Evolutionary conservation across 2,113 vertebrate genomes (phyloP).

Genomic region (Hippopotamus amphibius): DNA sequence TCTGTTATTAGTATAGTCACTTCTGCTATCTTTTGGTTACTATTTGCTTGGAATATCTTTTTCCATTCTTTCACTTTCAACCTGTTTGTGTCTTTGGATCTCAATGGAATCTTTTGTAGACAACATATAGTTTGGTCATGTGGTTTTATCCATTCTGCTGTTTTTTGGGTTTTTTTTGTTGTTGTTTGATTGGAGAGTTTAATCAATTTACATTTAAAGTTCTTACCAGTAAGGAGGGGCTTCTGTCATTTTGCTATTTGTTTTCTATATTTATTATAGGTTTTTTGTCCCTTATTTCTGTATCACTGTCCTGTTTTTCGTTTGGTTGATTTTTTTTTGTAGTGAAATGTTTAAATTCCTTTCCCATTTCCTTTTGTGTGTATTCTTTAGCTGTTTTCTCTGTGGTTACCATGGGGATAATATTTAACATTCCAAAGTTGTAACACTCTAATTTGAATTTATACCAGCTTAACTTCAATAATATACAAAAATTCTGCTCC

Average conservation of each 20-base stretch:
- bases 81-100: not conserved
- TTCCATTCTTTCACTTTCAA: not conserved
- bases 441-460: not conserved
- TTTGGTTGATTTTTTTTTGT: not conserved
- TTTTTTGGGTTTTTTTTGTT: not conserved
- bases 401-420: not conserved
- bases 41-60: not conserved
- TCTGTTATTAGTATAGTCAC: not conserved
- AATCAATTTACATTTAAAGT: not conserved
- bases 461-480: not conserved
- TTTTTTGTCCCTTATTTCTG: not conserved
- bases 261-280: not conserved
- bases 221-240: not conserved
- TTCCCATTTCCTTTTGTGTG: not conserved
- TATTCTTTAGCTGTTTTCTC: not conserved
- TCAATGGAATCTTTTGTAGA: not conserved
- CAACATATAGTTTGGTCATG: not conserved
- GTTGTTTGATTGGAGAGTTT: not conserved
- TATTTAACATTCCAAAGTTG: not conserved
- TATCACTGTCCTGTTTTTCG: not conserved
- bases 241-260: slow-evolving; percentile 2
- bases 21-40: not conserved
- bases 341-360: not conserved
- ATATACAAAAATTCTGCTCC: not conserved
- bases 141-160: not conserved